A percentile compares a stretch with the other conserved stretches of the same genome.
Conservation (phyloP, 2,797 vertebrate species). For the Sphenopsis melanotis region DNA sequence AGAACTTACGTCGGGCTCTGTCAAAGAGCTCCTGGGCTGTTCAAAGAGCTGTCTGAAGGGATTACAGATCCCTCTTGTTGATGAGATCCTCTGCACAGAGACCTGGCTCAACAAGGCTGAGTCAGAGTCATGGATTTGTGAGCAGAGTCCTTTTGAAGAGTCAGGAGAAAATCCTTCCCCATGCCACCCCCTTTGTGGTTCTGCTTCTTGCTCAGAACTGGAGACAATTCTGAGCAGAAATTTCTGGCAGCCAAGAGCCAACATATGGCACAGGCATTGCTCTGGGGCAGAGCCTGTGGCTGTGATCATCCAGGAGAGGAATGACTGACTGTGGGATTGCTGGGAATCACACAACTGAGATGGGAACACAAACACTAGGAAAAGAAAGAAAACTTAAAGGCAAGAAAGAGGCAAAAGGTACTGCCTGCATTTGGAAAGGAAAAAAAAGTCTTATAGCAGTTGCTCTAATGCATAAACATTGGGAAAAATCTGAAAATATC, state of each 20-base stretch:
- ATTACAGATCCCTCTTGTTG: slow-evolving; percentile 13
- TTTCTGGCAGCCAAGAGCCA: neutral
- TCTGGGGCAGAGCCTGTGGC: neutral
- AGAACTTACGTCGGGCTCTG: neutral
- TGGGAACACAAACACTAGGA: neutral
- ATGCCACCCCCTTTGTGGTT: neutral
- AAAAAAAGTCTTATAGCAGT: neutral
- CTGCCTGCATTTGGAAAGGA: neutral
- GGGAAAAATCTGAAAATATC: neutral
- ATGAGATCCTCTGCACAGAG: neutral
- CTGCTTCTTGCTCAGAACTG: neutral
- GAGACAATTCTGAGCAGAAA: neutral
- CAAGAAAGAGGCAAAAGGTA: neutral
- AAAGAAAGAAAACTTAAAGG: neutral
- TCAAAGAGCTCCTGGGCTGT: neutral
- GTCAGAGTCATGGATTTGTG: neutral
- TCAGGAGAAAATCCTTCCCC: neutral
- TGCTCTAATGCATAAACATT: neutral
- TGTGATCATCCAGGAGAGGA: neutral
- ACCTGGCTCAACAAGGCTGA: neutral
- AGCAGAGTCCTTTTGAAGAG: neutral
- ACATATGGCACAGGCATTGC: neutral
- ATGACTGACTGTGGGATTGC: neutral
- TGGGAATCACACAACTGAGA: neutral
- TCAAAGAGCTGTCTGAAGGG: slow-evolving; percentile 32